Conservation (phyloP, 2,797 vertebrate genomes). For the Rhincodon typus region DNA sequence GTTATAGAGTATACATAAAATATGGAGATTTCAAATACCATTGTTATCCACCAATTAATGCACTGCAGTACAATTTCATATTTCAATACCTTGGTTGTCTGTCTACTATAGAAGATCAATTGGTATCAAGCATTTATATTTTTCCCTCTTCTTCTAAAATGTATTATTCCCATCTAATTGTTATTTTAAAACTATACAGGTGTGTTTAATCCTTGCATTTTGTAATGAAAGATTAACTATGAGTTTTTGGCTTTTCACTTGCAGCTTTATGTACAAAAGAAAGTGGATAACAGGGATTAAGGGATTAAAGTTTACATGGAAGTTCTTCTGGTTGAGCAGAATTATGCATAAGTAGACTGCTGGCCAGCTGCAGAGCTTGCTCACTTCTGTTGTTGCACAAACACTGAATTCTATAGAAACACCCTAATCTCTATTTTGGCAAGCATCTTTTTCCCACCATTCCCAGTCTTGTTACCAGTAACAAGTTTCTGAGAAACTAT, state of each 20-base stretch:
- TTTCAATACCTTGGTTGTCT: not conserved
- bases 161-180: not conserved
- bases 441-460: not conserved
- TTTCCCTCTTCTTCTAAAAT: not conserved
- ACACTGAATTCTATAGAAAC: not conserved
- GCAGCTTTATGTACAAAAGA: not conserved
- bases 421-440: not conserved
- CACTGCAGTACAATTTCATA: not conserved
- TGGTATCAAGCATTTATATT: not conserved
- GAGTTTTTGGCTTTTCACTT: too few relatives aligned
- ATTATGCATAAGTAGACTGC: not conserved
- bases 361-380: not conserved
- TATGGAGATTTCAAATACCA: not conserved
- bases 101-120: not conserved
- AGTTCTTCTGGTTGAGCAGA: not conserved
- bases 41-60: not conserved
- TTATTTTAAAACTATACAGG: not conserved
- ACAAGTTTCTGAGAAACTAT: not conserved
- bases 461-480: not conserved
- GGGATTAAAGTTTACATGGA: not conserved
- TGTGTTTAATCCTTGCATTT: not conserved
- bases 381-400: not conserved
- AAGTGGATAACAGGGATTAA: not conserved
- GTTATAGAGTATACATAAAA: not conserved
- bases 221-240: not conserved